Evolutionary conservation across 1,140 invertebrate species (phyloP), one percentile per base, ranked within the genome.

Genomic region (Brachionus paranguensis): DNA sequence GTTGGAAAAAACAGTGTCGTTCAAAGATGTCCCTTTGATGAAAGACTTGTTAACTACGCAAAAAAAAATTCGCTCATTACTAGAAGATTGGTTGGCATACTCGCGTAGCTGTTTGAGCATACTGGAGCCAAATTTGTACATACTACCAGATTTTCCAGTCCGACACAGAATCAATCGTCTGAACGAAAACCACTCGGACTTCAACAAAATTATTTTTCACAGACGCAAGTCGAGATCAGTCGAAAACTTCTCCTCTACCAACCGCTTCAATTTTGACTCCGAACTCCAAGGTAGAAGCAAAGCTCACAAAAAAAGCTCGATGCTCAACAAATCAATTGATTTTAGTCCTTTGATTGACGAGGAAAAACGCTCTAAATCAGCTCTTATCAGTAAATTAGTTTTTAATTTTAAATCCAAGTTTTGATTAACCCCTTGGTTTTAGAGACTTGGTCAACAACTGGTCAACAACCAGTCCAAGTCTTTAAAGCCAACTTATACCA

Each of bases 31-130:
- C 2, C 78, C 78, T 11, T 12, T 68, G 17, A 81, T 81, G 33
- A 81, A 81, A 81, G 78, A 81, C 11, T 27, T 81, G 29, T n/a
- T 81, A 20, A 5, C 41, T 1, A 81, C 60, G 4, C 78, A 81
- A 27, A 60, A 68, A 41, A 81, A 81, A 81, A 81, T 81, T 41
- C 20, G 78, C 2, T 81, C 78, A n/a, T 14, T 68, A 14, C 24
- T 81, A 41, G 78, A 81, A 81, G 53, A 81, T n/a, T 81, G 78
- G 78, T n/a, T 81, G 33, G 2, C 20, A 8, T 68, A 64, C 33
- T 64, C 50, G 29, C 50, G 78, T 20, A 33, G 27, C 6, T 64
- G 53, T 41, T 14, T 81, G 2, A 47, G 43, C 43, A 68, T 81
- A 5, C 53, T 81, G 0, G 78, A 81, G 33, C 78, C 78, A 12